Conservation (phyloP, 2,888 invertebrate genomes). For the Calameuta pallipes region DNA sequence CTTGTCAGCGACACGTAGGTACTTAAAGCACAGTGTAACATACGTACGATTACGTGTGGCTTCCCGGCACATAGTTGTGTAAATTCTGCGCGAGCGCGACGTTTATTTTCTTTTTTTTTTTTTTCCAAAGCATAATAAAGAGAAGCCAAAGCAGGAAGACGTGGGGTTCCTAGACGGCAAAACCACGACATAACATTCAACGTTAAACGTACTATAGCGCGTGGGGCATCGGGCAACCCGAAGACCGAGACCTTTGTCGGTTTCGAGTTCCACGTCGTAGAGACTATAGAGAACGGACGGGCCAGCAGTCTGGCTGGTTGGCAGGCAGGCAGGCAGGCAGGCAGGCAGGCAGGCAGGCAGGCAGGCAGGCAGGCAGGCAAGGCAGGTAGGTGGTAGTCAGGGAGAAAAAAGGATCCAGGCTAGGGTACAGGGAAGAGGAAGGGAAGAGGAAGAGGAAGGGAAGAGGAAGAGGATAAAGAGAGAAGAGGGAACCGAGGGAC, state of each 20-base stretch:
- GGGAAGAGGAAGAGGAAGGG: constrained; percentile 5
- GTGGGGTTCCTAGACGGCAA: background rate
- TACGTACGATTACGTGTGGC: background rate
- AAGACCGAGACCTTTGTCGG: constrained; percentile 33
- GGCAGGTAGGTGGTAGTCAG: background rate
- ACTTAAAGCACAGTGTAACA: background rate
- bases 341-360: background rate
- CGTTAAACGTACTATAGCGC: background rate
- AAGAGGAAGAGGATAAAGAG: constrained; percentile 4
- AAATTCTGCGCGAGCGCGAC: background rate
- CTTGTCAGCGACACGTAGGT: background rate
- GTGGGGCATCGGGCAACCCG: constrained; percentile 27
- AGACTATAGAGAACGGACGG: background rate
- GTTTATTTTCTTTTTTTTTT: background rate
- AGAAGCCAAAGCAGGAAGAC: background rate
- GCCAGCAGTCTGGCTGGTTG: too few species aligned
- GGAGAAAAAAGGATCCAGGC: background rate
- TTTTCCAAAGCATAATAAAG: background rate
- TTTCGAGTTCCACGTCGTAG: constrained; percentile 6
- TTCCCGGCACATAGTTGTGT: background rate
- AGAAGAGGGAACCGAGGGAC: constrained; percentile 20
- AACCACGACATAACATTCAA: background rate
- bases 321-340: background rate
- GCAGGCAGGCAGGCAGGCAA: background rate
- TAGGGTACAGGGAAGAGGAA: background rate